phyloP scores from a whole-genome alignment of 2,797 vertebrate species.

The Rhynchonycteris naso region DNA sequence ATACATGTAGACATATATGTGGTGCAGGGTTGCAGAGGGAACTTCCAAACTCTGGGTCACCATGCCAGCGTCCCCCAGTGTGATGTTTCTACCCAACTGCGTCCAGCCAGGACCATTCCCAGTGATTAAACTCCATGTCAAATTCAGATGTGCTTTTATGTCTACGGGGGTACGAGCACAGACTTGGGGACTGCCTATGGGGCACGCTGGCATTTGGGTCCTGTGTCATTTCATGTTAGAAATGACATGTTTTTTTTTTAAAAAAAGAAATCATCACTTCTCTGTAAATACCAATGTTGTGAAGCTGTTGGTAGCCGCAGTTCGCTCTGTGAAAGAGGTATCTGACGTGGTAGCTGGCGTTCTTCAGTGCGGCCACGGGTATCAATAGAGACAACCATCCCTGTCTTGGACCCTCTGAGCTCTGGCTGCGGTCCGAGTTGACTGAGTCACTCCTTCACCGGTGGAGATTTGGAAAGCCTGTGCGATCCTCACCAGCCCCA shows the following conservation, averaged over 20 bases:
- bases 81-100: not conserved
- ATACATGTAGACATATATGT: accelerated
- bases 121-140: not conserved
- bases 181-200: not conserved
- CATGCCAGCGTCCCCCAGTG: not conserved
- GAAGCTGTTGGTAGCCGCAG: not conserved
- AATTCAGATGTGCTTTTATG: constrained; percentile 51
- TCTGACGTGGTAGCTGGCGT: not conserved
- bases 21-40: not conserved
- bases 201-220: not conserved
- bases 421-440: not conserved
- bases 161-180: not conserved
- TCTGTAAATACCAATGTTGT: not conserved
- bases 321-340: not conserved
- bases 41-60: not conserved
- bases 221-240: not conserved
- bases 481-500: not conserved
- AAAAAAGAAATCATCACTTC: not conserved
- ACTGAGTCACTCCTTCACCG: constrained; percentile 34
- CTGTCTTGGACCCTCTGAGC: not conserved
- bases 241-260: not conserved
- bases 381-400: not conserved
- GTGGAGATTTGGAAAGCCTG: not conserved
- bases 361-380: not conserved
- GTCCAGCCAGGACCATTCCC: not conserved